A percentile compares a stretch with the other conserved stretches of the same genome.
These are phyloP conservation scores for Idaea biselata DNA, from an alignment of 2,888 invertebrate species.

Conservation along the genomic window DNA sequence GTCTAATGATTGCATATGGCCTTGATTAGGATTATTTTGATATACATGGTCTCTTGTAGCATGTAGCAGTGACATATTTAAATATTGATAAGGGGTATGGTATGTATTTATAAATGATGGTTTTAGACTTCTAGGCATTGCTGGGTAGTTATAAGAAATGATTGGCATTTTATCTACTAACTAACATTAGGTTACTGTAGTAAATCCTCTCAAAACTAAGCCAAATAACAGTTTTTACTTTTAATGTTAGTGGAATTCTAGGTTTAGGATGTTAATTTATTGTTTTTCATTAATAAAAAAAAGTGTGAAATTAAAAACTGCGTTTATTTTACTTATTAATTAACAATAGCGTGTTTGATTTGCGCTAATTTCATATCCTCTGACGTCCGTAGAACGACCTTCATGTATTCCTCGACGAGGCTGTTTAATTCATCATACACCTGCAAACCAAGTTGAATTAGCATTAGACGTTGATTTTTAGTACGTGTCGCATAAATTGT, in stretches of 20 bases:
- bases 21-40: background rate
- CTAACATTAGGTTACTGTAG: background rate
- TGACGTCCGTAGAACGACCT: constrained; percentile 84
- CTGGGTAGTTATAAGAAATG: background rate
- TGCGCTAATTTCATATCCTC: constrained; percentile 79
- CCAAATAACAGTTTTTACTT: background rate
- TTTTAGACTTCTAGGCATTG: background rate
- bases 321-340: constrained; percentile 28
- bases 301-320: constrained; percentile 19
- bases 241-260: background rate
- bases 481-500: too few relatives aligned
- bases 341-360: constrained; percentile 28
- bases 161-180: background rate
- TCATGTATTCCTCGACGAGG: constrained; percentile 82
- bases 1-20: background rate
- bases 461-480: background rate
- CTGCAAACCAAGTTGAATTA: constrained; percentile 55
- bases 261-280: constrained; percentile 10
- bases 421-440: constrained; percentile 82
- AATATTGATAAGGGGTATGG: background rate
- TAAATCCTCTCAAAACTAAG: background rate
- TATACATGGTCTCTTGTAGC: background rate
- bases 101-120: background rate
- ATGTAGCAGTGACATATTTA: background rate
- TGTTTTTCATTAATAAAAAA: constrained; percentile 28